Conservation (phyloP, 2,113 vertebrate genomes). For the Cynocephalus volans region DNA sequence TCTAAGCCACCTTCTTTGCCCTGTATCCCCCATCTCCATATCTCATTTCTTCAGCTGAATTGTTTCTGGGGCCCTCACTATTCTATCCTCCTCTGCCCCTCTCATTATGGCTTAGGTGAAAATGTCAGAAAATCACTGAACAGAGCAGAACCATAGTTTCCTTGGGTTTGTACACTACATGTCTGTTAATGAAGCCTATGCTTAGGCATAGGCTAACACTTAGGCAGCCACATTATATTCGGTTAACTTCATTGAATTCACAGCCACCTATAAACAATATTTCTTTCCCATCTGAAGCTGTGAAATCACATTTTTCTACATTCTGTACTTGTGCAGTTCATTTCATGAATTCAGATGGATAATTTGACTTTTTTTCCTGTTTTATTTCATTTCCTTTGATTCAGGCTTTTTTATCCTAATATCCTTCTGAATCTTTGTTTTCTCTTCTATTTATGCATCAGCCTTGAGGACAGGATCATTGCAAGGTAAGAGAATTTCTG, state of each 20-base stretch:
- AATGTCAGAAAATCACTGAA: background rate
- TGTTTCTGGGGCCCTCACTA: background rate
- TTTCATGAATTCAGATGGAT: background rate
- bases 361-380: background rate
- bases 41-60: background rate
- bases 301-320: conserved; percentile 9
- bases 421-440: conserved; percentile 46
- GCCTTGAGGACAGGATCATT: conserved; percentile 14
- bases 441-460: background rate
- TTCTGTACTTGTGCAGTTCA: background rate
- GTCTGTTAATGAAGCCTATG: background rate
- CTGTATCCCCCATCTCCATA: background rate
- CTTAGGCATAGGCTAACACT: background rate
- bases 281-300: conserved; percentile 12
- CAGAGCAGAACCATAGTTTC: background rate
- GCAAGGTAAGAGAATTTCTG: background rate
- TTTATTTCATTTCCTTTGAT: conserved; percentile 59
- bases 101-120: background rate
- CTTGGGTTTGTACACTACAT: background rate
- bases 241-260: background rate
- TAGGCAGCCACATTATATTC: background rate
- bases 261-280: background rate
- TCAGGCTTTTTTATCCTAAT: background rate
- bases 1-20: background rate
- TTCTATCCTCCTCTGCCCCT: background rate